phyloP scores from a whole-genome alignment of 2,113 vertebrate genomes.

The Trinectes maculatus region DNA sequence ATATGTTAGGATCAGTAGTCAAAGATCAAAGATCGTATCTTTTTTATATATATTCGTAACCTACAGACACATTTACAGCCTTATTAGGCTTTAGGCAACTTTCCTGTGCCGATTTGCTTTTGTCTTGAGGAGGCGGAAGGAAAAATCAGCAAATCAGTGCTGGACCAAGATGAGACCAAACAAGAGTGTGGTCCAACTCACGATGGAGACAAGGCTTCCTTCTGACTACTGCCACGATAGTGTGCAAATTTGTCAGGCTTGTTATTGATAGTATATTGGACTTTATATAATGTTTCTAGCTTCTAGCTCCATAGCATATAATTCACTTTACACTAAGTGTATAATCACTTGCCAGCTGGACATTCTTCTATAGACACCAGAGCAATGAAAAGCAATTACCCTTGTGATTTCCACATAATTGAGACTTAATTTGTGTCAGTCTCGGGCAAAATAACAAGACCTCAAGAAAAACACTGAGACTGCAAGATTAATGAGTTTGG shows the following conservation, averaged over 20 bases:
- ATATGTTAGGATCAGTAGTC: too few relatives aligned
- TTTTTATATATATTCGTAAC: slow-evolving; percentile 11
- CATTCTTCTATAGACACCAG: slow-evolving; percentile 44
- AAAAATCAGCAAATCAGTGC: slow-evolving; percentile 36
- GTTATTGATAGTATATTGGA: slow-evolving; percentile 27
- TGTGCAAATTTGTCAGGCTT: slow-evolving; percentile 44
- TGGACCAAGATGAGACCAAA: slow-evolving; percentile 25
- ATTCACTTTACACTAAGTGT: slow-evolving; percentile 26
- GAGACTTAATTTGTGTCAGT: slow-evolving; percentile 59
- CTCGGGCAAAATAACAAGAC: slow-evolving; percentile 50
- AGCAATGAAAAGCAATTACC: slow-evolving; percentile 50
- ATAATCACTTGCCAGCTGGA: slow-evolving; percentile 51
- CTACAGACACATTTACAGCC: slow-evolving; percentile 4
- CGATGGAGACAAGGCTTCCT: slow-evolving; percentile 10
- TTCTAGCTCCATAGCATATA: slow-evolving; percentile 34
- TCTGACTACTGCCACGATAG: slow-evolving; percentile 17
- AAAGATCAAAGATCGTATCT: not conserved
- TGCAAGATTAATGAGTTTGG: slow-evolving; percentile 53
- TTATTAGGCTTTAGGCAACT: slow-evolving; percentile 2
- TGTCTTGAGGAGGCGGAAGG: slow-evolving; percentile 25
- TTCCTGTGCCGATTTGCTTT: not conserved
- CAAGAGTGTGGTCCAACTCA: slow-evolving; percentile 6
- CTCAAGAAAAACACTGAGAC: slow-evolving; percentile 56
- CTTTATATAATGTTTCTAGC: slow-evolving; percentile 31
- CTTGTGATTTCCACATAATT: slow-evolving; percentile 57